phyloP scores from a whole-genome alignment of 53 echinoderm and acorn worm genomes.

The Patiria pectinifera region DNA sequence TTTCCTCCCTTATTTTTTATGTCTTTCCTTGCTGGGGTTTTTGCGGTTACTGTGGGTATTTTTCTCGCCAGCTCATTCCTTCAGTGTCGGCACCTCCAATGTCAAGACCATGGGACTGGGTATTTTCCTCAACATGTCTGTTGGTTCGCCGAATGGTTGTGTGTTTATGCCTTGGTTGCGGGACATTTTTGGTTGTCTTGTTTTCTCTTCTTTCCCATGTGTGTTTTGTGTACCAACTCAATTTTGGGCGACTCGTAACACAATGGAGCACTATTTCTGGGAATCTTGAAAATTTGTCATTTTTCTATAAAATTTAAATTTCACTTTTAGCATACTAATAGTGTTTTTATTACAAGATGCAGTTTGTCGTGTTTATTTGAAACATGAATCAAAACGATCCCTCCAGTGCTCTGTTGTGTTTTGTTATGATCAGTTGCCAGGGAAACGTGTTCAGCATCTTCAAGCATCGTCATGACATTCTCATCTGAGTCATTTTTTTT shows the following conservation, averaged over 20 bases:
- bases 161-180: constrained; percentile 28
- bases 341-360: no score
- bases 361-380: no score
- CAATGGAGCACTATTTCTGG: not conserved
- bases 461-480: constrained; percentile 36
- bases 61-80: constrained; percentile 46
- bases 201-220: constrained; percentile 41
- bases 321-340: no score
- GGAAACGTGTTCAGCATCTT: constrained; percentile 33
- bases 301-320: no score
- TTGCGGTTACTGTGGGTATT: not conserved
- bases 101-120: constrained; percentile 14
- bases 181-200: constrained; percentile 22
- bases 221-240: not conserved
- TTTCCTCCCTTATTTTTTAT: not conserved
- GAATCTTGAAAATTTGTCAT: no score
- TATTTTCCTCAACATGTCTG: not conserved
- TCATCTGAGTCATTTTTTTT: not conserved
- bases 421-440: constrained; percentile 20
- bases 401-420: not conserved
- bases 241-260: not conserved
- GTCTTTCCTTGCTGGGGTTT: constrained; percentile 8
- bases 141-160: constrained; percentile 28
- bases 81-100: constrained; percentile 39
- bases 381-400: no score